Evolutionary conservation across 37 sponge, comb jelly and placozoan genomes (phyloP).

Genomic region (Ephydatia muelleri): DNA sequence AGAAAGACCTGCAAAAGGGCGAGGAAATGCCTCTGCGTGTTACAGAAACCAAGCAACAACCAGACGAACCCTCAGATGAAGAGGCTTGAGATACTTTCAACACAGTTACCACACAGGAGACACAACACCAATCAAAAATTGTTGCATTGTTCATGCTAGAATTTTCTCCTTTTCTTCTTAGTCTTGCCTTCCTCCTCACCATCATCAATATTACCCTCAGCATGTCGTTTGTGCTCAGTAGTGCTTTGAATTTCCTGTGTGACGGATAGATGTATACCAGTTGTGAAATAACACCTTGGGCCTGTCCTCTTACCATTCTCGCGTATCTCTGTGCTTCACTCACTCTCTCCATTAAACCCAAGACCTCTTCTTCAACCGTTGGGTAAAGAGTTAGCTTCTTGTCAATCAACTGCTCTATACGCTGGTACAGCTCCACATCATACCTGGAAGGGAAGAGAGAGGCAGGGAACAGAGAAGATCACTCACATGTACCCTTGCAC

Average conservation of each 20-base stretch:
- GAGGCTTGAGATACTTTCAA: neutral
- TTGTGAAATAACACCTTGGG: too few species aligned
- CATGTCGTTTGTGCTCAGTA: neutral
- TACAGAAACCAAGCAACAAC: neutral
- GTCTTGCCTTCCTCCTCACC: neutral
- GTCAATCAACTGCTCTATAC: constrained; percentile 95
- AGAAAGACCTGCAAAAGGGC: constrained; percentile 37
- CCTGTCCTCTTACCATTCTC: constrained; percentile 76
- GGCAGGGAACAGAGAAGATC: neutral
- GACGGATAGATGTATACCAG: too few species aligned
- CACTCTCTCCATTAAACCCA: constrained; percentile 91
- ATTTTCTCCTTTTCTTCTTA: neutral
- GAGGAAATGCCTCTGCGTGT: constrained; percentile 5
- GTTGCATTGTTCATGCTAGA: neutral
- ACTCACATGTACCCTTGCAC: constrained; percentile 19
- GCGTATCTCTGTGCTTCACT: constrained; percentile 95
- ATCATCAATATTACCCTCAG: constrained; percentile 3
- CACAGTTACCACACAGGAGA: neutral
- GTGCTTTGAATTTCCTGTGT: constrained; percentile 1
- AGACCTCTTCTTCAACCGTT: constrained; percentile 93
- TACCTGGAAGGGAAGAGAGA: constrained; percentile 63
- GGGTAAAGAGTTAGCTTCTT: constrained; percentile 90
- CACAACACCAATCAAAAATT: neutral
- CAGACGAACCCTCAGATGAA: neutral
- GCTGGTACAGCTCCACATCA: constrained; percentile 96